A percentile compares a stretch with the other conserved stretches of the same genome.
Evolutionary conservation across 2,888 invertebrate species (phyloP).

Genomic region (Plebejus argus): DNA sequence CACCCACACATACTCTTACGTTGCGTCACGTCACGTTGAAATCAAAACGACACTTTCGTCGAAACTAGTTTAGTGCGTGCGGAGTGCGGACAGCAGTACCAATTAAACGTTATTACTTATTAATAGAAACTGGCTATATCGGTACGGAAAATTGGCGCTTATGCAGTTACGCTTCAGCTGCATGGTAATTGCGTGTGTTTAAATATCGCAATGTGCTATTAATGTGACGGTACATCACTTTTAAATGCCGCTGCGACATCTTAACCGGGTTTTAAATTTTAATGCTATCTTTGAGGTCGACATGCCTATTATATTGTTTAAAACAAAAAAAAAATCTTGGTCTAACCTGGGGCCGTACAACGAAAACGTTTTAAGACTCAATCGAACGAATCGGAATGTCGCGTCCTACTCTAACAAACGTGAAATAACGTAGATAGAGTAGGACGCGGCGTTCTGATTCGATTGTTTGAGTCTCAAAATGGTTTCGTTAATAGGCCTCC

Average conservation of each 20-base stretch:
- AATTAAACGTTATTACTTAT: constrained; percentile 39
- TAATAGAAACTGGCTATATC: constrained; percentile 30
- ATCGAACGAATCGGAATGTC: no score
- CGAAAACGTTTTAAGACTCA: no score
- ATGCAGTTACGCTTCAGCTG: constrained; percentile 29
- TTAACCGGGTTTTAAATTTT: background rate
- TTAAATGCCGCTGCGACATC: background rate
- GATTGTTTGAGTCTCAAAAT: no score
- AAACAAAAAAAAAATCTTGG: background rate
- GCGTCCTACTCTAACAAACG: no score
- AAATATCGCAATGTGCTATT: constrained; percentile 4
- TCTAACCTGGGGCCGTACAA: no score
- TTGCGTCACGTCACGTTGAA: constrained; percentile 19
- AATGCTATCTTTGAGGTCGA: background rate
- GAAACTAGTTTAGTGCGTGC: constrained; percentile 41
- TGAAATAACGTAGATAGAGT: no score
- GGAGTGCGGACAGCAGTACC: constrained; percentile 40
- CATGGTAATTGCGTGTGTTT: constrained; percentile 21
- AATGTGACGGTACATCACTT: background rate
- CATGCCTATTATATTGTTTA: background rate
- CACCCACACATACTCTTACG: constrained; percentile 30
- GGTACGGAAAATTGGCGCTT: constrained; percentile 26
- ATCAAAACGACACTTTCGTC: constrained; percentile 43
- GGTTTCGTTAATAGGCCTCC: no score
- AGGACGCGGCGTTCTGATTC: no score